Base-by-base conservation (phyloP, 2,888 invertebrate genomes). In the Drosophila histrio region DNA sequence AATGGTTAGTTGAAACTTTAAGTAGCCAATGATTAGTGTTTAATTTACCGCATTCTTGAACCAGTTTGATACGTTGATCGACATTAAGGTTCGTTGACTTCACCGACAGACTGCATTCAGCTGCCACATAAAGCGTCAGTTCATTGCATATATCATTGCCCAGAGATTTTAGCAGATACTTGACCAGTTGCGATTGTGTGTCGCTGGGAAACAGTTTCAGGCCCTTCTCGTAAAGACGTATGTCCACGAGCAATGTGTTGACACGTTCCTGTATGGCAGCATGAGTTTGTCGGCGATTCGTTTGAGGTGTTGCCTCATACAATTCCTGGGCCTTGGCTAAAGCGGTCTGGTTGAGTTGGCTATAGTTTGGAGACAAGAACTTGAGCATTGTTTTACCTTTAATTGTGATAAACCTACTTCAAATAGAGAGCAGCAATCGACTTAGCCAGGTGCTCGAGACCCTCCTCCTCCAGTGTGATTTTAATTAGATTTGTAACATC, bases 141-240 rank as follows among this genome's bases (percentile, higher is more conserved):
- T 96, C 95, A 62, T 95, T 95, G 13, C 95, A 93, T 60, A 97
- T 94, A 87, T 98, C 98, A 24, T 95, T 94, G 43, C 97, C 96
- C 43, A 97, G 92, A 0, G 97, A 95, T 91, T 97, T 97, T 26
- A 98, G 91, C 39, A 98, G 92, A 92, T 98, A 97, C 91, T 97
- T 97, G 0, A 94, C 93, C 74, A 98, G 92, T 66, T 95, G 94
- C 0, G 92, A 71, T 91, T 97, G 96, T 21, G 94, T 93, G 64
- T 94, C 94, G 44, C 92, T 87, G 0, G 95, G 92, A 13, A 96
- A 93, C 11, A 93, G 87, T 89, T 94, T 95, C 2, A 96, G 92
- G 0, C 97, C 97, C 89, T 96, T 96, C 78, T 96, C 96, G 91
- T 96, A 97, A 30, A 96, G 92, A 78, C 96, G 94, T 28, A 97